phyloP scores from a whole-genome alignment of 2,888 invertebrate species.

The Micoletzkya japonica region DNA sequence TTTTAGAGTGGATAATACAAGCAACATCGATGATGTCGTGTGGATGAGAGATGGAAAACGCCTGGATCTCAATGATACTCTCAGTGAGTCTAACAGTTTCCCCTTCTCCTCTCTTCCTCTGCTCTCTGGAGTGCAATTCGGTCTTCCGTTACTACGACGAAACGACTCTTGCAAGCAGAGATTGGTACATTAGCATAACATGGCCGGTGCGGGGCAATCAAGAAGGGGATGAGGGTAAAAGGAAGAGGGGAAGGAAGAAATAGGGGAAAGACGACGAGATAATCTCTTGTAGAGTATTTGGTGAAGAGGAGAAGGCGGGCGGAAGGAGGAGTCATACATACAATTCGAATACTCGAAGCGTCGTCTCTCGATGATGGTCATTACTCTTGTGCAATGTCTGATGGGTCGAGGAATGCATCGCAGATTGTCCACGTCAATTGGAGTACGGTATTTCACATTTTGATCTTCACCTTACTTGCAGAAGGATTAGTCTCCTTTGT shows the following conservation, averaged over 20 bases:
- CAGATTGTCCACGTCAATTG: constrained; percentile 59
- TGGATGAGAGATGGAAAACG: constrained; percentile 48
- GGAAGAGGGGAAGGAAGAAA: background rate
- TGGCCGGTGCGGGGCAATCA: too few species aligned
- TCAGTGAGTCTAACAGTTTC: constrained; percentile 39
- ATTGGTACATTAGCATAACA: background rate
- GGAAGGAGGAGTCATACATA: constrained; percentile 42
- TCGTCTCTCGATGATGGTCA: constrained; percentile 8
- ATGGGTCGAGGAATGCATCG: constrained; percentile 40
- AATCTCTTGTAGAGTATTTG: constrained; percentile 43
- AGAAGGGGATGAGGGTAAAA: background rate
- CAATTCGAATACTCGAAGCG: constrained; percentile 40
- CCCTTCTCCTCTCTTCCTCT: background rate
- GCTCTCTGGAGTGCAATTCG: too few species aligned
- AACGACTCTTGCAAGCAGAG: too few species aligned
- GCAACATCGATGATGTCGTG: constrained; percentile 34
- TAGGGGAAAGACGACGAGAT: background rate
- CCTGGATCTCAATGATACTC: constrained; percentile 48
- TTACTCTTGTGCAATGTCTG: constrained; percentile 15
- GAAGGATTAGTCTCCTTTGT: background rate
- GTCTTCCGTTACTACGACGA: too few species aligned
- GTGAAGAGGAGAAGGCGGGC: constrained; percentile 46
- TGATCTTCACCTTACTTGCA: background rate
- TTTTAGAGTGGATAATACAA: constrained; percentile 31
- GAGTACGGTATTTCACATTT: constrained; percentile 13